Conservation (phyloP, 1,140 invertebrate genomes). For the Lordiphosa clarofinis region DNA sequence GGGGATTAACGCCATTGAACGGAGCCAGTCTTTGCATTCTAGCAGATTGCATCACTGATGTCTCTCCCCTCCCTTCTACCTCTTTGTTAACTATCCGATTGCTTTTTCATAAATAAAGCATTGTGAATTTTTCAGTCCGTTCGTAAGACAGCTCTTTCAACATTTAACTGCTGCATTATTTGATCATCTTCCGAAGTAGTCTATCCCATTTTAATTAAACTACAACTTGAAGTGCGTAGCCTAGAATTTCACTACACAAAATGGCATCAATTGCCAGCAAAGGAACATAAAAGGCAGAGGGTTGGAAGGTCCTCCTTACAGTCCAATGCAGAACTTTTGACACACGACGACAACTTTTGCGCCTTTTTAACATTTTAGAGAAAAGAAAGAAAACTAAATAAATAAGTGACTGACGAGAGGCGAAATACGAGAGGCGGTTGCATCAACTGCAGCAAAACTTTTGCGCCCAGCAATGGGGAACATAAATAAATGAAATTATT, state of each 20-base stretch:
- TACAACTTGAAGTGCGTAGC: conserved; percentile 9
- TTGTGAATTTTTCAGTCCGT: no score
- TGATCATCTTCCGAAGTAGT: no score
- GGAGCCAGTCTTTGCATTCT: no score
- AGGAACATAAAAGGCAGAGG: neutral
- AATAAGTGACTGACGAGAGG: conserved; percentile 60
- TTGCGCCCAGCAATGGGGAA: conserved; percentile 43
- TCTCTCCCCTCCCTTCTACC: no score
- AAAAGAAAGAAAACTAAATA: conserved; percentile 59
- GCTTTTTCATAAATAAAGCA: no score
- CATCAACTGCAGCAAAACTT: conserved; percentile 42
- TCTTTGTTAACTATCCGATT: no score
- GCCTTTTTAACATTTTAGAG: conserved; percentile 48
- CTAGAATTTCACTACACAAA: conserved; percentile 6
- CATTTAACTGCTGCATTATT: neutral
- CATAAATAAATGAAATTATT: conserved; percentile 76
- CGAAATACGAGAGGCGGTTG: conserved; percentile 18
- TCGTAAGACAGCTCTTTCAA: neutral
- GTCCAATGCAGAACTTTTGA: conserved; percentile 50
- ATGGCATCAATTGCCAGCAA: conserved; percentile 37
- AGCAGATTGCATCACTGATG: no score
- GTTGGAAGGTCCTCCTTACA: neutral
- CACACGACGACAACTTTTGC: conserved; percentile 48
- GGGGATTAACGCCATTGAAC: no score
- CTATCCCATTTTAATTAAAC: conserved; percentile 40